Base-by-base conservation (phyloP, 2,888 invertebrate species). In the Pristionchus entomophagus region DNA sequence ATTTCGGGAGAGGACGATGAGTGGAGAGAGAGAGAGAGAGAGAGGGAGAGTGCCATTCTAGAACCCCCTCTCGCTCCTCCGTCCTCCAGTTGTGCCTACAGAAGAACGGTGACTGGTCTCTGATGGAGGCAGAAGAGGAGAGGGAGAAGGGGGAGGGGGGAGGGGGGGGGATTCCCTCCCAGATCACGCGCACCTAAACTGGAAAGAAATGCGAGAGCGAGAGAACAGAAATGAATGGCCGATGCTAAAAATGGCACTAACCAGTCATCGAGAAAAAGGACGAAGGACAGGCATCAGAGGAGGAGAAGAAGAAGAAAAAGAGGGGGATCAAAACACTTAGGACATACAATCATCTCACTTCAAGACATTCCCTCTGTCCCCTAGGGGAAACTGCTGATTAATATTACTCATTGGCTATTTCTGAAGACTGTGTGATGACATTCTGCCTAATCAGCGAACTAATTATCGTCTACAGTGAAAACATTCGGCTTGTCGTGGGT, bases 51-150 rank as follows among this genome's bases (percentile, higher is more conserved):
- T 65, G 65, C 65, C 65, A 65, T 65, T 65, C 65, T 35, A 65
- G 65, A 65, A 65, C 65, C 65, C 35, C 65, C 19, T 19, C 65
- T 29, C n/a, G n/a, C n/a, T n/a, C n/a, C n/a, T n/a, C n/a, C n/a
- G n/a, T n/a, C 17, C 19, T 65, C 65, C 65, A 65, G 65, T 65
- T 65, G 65, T 65, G 65, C 65, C 65, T 65, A 65, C 65, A 65
- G 65, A 59, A 65, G 65, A 65, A 35, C 12, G 65, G 73, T 73
- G 73, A 73, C 73, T 73, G 73, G 73, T 73, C 73, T 69, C 65
- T 69, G 65, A 69, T 69, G 65, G 38, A 38, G n/a, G n/a, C n/a
- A n/a, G n/a, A n/a, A n/a, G n/a, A n/a, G n/a, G n/a, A n/a, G n/a
- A n/a, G n/a, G n/a, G n/a, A n/a, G n/a, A n/a, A n/a, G n/a, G n/a